Percentiles rank a stretch among this genome's conserved stretches.
These are phyloP conservation scores for Ganaspis sp. DNA, from an alignment of 1,140 invertebrate genomes.

Conservation along the genomic window DNA sequence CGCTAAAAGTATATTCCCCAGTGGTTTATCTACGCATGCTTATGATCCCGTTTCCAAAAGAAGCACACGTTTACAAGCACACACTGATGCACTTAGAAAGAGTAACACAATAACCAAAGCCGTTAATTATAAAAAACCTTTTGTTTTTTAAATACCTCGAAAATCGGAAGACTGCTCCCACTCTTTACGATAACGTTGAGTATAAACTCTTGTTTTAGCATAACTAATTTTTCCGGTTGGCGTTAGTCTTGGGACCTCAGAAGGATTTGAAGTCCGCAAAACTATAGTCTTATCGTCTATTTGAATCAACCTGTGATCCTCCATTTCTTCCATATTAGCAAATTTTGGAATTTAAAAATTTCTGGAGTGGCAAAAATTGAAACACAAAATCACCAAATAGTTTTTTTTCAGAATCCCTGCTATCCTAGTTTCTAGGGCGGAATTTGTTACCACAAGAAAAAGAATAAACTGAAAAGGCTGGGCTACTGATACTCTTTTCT, in stretches of 20 bases:
- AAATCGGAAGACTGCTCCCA: slow-evolving; percentile 79
- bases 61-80: neutral
- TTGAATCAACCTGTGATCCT: slow-evolving; percentile 45
- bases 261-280: neutral
- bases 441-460: no score
- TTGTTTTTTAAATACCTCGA: slow-evolving; percentile 70
- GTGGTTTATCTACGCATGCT: neutral
- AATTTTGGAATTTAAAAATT: slow-evolving; percentile 38
- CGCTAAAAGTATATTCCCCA: neutral
- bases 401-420: no score
- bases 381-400: no score
- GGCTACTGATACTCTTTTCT: no score
- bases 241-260: slow-evolving; percentile 58
- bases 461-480: no score
- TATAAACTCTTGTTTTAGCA: slow-evolving; percentile 76
- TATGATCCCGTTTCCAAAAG: neutral
- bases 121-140: neutral
- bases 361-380: no score
- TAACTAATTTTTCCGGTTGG: slow-evolving; percentile 75
- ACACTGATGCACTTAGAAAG: neutral
- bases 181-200: slow-evolving; percentile 78
- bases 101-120: neutral
- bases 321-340: slow-evolving; percentile 54
- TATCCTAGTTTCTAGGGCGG: no score
- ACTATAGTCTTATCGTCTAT: slow-evolving; percentile 36